Evolutionary conservation across 2,113 vertebrate species (phyloP).

Genomic region (Grammomys dolichurus): DNA sequence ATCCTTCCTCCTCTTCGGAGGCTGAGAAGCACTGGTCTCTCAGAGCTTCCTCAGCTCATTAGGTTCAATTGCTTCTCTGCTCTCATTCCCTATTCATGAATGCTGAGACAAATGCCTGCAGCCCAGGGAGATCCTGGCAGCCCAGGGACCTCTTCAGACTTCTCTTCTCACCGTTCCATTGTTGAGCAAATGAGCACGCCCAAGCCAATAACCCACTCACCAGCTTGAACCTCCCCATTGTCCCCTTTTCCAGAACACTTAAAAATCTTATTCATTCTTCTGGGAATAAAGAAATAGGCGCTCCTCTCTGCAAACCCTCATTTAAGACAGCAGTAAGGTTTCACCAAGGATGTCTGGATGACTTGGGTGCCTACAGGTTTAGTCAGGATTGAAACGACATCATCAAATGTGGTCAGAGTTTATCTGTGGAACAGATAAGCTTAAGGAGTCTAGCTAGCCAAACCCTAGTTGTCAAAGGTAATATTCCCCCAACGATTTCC

Average conservation of each 20-base stretch:
- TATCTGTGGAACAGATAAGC: neutral
- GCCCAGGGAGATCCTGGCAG: neutral
- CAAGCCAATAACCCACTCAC: neutral
- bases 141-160: slow-evolving; percentile 53
- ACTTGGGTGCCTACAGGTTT: neutral
- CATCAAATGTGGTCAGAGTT: neutral
- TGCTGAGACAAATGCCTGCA: neutral
- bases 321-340: neutral
- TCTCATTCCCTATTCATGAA: slow-evolving; percentile 64
- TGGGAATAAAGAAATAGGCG: neutral
- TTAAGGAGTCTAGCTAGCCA: neutral
- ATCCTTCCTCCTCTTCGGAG: slow-evolving; percentile 49
- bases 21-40: slow-evolving; percentile 16
- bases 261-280: slow-evolving; percentile 38
- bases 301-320: neutral
- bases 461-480: neutral
- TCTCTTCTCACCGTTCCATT: neutral
- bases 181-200: slow-evolving; percentile 1
- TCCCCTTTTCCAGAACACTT: slow-evolving; percentile 19
- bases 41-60: slow-evolving; percentile 69
- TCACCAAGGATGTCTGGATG: neutral
- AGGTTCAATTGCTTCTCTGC: slow-evolving; percentile 74
- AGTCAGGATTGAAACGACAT: neutral
- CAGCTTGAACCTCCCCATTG: neutral
- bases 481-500: neutral